phyloP scores from a whole-genome alignment of 2,888 invertebrate species.

The Apodemia hepburni region DNA sequence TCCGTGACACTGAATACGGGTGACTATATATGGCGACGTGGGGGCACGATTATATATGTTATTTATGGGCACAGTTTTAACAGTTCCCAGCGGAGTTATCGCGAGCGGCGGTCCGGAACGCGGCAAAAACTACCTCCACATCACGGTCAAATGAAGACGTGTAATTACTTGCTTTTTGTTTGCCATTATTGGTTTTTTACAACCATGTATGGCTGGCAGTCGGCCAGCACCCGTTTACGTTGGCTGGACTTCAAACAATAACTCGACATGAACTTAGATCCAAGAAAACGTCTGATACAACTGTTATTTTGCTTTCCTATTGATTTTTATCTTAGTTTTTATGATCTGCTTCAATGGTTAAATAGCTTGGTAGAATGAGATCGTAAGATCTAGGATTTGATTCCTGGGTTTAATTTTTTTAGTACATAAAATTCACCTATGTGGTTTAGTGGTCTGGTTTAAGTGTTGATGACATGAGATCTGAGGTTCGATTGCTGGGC shows the following conservation, averaged over 20 bases:
- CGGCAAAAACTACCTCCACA: slow-evolving; percentile 55
- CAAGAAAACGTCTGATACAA: slow-evolving; percentile 25
- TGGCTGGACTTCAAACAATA: slow-evolving; percentile 52
- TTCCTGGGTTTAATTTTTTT: neutral
- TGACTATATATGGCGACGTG: slow-evolving; percentile 20
- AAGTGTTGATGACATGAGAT: too few species aligned
- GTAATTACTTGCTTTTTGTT: slow-evolving; percentile 69
- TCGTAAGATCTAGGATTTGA: neutral
- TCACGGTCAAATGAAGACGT: slow-evolving; percentile 77
- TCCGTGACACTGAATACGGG: slow-evolving; percentile 8
- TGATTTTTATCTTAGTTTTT: slow-evolving; percentile 11
- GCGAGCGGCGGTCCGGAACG: slow-evolving; percentile 50
- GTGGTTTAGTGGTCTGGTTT: too few species aligned
- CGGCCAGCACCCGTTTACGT: slow-evolving; percentile 63
- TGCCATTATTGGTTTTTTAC: slow-evolving; percentile 53
- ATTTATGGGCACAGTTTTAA: slow-evolving; percentile 40
- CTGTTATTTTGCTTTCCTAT: slow-evolving; percentile 18
- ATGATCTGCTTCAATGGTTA: neutral
- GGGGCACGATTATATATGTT: slow-evolving; percentile 25
- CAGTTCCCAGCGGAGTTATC: slow-evolving; percentile 52
- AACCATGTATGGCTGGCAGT: slow-evolving; percentile 53
- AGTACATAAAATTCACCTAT: too few species aligned
- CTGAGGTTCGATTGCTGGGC: too few species aligned
- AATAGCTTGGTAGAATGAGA: neutral
- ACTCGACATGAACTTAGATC: slow-evolving; percentile 41